Percentiles rank a stretch among this genome's conserved stretches.
Conservation (phyloP, 2,797 vertebrate species). For the Sus cebifrons region DNA sequence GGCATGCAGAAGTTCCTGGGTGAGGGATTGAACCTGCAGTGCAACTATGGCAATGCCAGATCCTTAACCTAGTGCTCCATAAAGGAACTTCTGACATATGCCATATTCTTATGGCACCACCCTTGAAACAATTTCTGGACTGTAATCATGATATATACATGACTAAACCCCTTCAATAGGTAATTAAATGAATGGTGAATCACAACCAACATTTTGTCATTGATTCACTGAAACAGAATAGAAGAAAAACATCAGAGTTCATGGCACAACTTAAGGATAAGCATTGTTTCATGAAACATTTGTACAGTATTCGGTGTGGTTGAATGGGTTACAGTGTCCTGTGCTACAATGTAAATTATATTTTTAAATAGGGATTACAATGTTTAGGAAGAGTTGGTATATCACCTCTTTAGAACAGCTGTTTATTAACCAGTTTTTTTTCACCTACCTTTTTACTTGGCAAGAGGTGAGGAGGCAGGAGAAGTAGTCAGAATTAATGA, state of each 20-base stretch:
- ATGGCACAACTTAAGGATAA: neutral
- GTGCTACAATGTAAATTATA: conserved; percentile 14
- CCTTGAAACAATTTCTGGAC: neutral
- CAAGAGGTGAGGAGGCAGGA: neutral
- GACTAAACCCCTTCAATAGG: neutral
- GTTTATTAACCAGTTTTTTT: neutral
- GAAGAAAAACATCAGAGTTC: neutral
- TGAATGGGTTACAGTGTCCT: neutral
- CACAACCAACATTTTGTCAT: neutral
- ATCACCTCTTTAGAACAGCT: neutral
- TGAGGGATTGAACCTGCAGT: too few species aligned
- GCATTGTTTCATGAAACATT: conserved; percentile 17
- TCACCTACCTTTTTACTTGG: neutral
- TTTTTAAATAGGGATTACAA: neutral
- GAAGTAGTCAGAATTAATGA: conserved; percentile 6
- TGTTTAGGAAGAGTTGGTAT: conserved; percentile 44
- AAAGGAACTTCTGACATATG: neutral
- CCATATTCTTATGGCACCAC: neutral
- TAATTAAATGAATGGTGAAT: neutral
- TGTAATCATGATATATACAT: neutral
- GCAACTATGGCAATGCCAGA: too few species aligned
- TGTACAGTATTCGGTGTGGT: neutral
- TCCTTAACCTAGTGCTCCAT: too few species aligned
- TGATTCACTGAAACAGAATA: neutral
- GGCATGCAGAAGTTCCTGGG: too few species aligned